Conservation (phyloP, 2,888 invertebrate genomes). For the Melanchra persicariae region DNA sequence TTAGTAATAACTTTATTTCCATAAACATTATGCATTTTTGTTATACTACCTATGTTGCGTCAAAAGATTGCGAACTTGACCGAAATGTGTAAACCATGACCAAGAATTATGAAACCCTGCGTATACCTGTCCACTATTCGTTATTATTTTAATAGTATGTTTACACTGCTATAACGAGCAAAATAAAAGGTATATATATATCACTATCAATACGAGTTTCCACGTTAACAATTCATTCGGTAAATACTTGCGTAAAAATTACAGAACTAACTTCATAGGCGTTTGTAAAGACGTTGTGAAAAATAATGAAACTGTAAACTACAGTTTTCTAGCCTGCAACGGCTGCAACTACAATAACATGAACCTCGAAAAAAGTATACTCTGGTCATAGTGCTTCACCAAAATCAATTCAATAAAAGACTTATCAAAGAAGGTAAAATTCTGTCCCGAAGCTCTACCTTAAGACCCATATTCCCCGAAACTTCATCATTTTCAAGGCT, state of each 20-base stretch:
- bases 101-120: slow-evolving; percentile 38
- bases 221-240: slow-evolving; percentile 35
- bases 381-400: background rate
- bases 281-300: slow-evolving; percentile 53
- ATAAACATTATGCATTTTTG: background rate
- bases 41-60: slow-evolving; percentile 46
- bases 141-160: slow-evolving; percentile 19
- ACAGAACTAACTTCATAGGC: slow-evolving; percentile 42
- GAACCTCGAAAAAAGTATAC: background rate
- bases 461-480: slow-evolving; percentile 92
- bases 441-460: slow-evolving; percentile 77
- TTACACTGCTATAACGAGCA: background rate
- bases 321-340: slow-evolving; percentile 11
- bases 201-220: slow-evolving; percentile 20
- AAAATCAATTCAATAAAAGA: background rate
- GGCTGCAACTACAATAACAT: background rate
- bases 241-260: slow-evolving; percentile 54
- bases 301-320: slow-evolving; percentile 37
- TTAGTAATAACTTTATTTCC: slow-evolving; percentile 4
- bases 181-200: slow-evolving; percentile 28
- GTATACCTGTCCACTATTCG: slow-evolving; percentile 15
- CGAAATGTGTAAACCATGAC: slow-evolving; percentile 68
- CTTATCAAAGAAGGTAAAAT: background rate
- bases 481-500: slow-evolving; percentile 92
- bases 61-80: slow-evolving; percentile 64